Evolutionary conservation across 2,113 vertebrate species (phyloP), one percentile per base, ranked within the genome.

Genomic region (Nannospalax galili): DNA sequence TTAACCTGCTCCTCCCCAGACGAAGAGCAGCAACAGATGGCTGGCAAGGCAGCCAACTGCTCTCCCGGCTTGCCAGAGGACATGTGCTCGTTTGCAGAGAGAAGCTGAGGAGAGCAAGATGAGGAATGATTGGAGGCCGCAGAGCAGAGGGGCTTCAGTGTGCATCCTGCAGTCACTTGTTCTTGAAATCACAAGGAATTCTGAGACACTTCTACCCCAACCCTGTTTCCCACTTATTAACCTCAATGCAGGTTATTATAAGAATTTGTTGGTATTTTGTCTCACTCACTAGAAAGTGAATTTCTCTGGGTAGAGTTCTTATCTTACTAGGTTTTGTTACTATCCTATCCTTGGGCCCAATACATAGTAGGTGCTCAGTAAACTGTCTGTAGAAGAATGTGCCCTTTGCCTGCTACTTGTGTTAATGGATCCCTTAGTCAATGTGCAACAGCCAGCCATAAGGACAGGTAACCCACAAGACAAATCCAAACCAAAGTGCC

Each of bases 1-100:
- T 97, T 98, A 96, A 97, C 96, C 96, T 96, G 79, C 92, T 94
- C 93, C 95, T 95, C 96, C 95, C 94, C 84, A 96, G 93, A 87
- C 32, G 20, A 95, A 92, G 67, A 92, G 89, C 78, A 93, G 96
- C 96, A 97, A 96, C 92, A 93, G 95, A 97, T 96, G 97, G 96
- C 94, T 86, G 73, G 67, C 58, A 88, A 90, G 64, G 62, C 97
- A 90, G 93, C 91, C 96, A 96, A 93, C 96, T 94, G 92, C 90
- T 95, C 81, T 15, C 0, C 28, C 90, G 0, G 2, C 93, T 90
- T 97, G 92, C 98, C 92, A 97, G 73, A 96, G 96, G 98, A 96
- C 92, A 82, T 92, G 88, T 26, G 78, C 96, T 97, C 35, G 58
- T 97, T 81, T 89, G 84, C 90, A 70, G 96, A 94, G 92, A 93